Evolutionary conservation across 2,888 invertebrate genomes (phyloP).

Genomic region (Drosophila kokeensis): DNA sequence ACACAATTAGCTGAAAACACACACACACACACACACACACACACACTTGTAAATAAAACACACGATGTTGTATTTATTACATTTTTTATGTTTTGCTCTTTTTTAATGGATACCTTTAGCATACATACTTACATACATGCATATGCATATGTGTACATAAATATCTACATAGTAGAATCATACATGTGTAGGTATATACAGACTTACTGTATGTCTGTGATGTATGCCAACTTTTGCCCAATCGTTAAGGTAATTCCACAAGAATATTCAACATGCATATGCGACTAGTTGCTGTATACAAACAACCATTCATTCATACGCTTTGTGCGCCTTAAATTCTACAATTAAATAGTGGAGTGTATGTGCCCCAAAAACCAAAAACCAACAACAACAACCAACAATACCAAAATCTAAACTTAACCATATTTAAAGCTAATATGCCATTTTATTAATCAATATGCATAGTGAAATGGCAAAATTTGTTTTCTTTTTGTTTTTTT

Average conservation of each 20-base stretch:
- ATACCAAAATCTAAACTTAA: conserved; percentile 17
- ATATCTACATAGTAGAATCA: conserved; percentile 22
- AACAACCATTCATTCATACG: conserved; percentile 36
- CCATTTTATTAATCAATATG: conserved; percentile 40
- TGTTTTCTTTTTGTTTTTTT: neutral
- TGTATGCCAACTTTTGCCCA: conserved; percentile 30
- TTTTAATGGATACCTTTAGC: conserved; percentile 40
- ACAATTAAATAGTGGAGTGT: conserved; percentile 61
- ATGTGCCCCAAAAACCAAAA: conserved; percentile 44
- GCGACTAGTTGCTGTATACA: conserved; percentile 56
- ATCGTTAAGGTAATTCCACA: conserved; percentile 34
- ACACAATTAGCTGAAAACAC: conserved; percentile 41
- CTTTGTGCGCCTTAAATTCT: conserved; percentile 47
- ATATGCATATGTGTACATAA: conserved; percentile 25
- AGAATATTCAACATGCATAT: conserved; percentile 42
- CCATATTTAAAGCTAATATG: conserved; percentile 38
- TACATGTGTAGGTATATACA: conserved; percentile 39
- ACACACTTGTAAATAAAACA: conserved; percentile 52
- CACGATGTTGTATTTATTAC: conserved; percentile 8
- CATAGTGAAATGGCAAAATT: conserved; percentile 45
- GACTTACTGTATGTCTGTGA: conserved; percentile 28
- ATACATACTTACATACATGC: conserved; percentile 42
- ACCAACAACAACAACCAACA: conserved; percentile 12
- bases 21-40: conserved; percentile 38
- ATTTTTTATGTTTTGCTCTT: conserved; percentile 6